Evolutionary conservation across 2,888 invertebrate species (phyloP).

Genomic region (Colletes collaris): DNA sequence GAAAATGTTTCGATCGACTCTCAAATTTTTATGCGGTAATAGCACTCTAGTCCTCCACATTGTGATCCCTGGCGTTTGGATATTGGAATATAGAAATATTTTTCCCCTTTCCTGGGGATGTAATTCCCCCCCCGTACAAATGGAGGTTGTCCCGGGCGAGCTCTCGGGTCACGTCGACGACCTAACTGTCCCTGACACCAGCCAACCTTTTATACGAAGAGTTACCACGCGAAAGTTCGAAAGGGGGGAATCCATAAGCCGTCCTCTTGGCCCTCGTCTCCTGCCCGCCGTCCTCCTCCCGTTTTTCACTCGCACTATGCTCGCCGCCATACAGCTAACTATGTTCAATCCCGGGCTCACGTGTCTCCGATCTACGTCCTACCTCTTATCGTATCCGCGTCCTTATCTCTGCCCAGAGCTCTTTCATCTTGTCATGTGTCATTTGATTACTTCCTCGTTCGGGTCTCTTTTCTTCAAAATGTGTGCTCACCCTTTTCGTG

Average conservation of each 20-base stretch:
- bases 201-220: constrained; percentile 75
- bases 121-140: constrained; percentile 77
- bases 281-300: constrained; percentile 32
- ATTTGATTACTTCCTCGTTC: constrained; percentile 45
- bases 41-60: background rate
- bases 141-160: constrained; percentile 75
- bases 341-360: constrained; percentile 48
- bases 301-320: constrained; percentile 45
- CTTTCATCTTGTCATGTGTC: constrained; percentile 51
- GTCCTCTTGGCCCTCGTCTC: constrained; percentile 38
- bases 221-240: constrained; percentile 74
- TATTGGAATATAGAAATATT: constrained; percentile 47
- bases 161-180: constrained; percentile 78
- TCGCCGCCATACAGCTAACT: constrained; percentile 34
- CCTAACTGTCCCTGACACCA: constrained; percentile 78
- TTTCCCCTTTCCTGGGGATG: constrained; percentile 64
- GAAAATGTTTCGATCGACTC: no score
- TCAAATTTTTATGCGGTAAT: constrained; percentile 15
- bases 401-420: constrained; percentile 28
- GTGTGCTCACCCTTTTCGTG: constrained; percentile 1
- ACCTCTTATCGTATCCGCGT: constrained; percentile 52
- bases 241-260: constrained; percentile 67
- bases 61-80: constrained; percentile 11
- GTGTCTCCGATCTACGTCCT: constrained; percentile 33
- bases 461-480: background rate